These are phyloP conservation scores for Drosophila busckii DNA, from an alignment of 1,140 invertebrate genomes.

Conservation along the genomic window DNA sequence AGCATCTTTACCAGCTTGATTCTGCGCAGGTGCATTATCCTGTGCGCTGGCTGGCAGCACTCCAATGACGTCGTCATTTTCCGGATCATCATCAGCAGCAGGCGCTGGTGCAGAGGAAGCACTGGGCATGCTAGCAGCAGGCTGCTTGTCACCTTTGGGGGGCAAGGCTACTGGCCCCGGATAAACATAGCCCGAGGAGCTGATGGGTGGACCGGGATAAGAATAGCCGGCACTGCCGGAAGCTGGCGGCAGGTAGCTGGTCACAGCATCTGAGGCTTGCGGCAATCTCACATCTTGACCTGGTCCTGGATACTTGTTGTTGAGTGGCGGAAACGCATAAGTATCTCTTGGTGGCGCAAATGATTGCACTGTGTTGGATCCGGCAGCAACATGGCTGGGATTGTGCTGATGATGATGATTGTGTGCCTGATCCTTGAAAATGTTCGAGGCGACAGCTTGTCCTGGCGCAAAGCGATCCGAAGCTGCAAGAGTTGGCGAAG, in stretches of 20 bases:
- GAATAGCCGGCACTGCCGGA: slow-evolving; percentile 54
- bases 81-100: slow-evolving; percentile 40
- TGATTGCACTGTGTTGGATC: slow-evolving; percentile 46
- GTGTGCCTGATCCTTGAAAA: slow-evolving; percentile 42
- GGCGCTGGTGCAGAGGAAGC: slow-evolving; percentile 13
- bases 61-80: slow-evolving; percentile 61
- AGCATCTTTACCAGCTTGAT: slow-evolving; percentile 38
- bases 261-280: slow-evolving; percentile 42
- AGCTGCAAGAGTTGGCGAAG: slow-evolving; percentile 19
- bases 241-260: slow-evolving; percentile 67
- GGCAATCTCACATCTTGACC: slow-evolving; percentile 52
- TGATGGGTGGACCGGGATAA: slow-evolving; percentile 41
- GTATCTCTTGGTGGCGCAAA: slow-evolving; percentile 56
- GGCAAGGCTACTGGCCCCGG: slow-evolving; percentile 39
- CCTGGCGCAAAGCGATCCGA: slow-evolving; percentile 66
- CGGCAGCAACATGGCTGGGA: slow-evolving; percentile 31
- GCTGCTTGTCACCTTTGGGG: slow-evolving; percentile 41
- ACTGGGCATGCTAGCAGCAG: slow-evolving; percentile 37
- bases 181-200: slow-evolving; percentile 46
- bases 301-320: slow-evolving; percentile 62
- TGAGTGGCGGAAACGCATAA: slow-evolving; percentile 69
- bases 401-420: slow-evolving; percentile 42
- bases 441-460: slow-evolving; percentile 54
- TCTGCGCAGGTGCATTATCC: slow-evolving; percentile 36
- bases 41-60: slow-evolving; percentile 68